A percentile compares a stretch with the other conserved stretches of the same genome.
Evolutionary conservation across 2,888 invertebrate genomes (phyloP).

Genomic region (Meta bourneti): DNA sequence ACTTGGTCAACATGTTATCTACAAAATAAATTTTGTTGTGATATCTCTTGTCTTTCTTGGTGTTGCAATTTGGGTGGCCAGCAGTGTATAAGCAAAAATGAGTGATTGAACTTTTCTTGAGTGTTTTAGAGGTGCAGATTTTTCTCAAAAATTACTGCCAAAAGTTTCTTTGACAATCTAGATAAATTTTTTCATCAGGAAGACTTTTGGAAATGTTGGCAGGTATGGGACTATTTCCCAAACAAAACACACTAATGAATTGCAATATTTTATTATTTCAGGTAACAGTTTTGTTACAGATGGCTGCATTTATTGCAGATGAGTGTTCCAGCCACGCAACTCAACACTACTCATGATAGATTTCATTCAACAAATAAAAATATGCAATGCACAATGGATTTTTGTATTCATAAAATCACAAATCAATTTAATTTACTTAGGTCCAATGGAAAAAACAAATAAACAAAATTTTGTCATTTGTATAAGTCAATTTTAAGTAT

Average conservation of each 20-base stretch:
- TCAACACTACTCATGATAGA: slow-evolving; percentile 72
- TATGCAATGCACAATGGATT: slow-evolving; percentile 20
- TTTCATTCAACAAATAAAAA: slow-evolving; percentile 66
- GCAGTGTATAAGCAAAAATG: too few species aligned
- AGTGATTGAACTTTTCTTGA: too few species aligned
- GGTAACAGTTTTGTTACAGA: slow-evolving; percentile 73
- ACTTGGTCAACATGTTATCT: too few species aligned
- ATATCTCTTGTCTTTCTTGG: too few species aligned
- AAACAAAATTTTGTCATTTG: neutral
- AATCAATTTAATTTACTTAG: neutral
- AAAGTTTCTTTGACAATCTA: too few species aligned
- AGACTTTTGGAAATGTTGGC: neutral
- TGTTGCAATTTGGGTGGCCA: too few species aligned
- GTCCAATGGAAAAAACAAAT: slow-evolving; percentile 34
- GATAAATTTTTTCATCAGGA: neutral
- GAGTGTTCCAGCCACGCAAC: slow-evolving; percentile 70
- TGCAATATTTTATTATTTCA: slow-evolving; percentile 76
- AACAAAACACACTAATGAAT: slow-evolving; percentile 50
- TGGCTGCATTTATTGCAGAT: slow-evolving; percentile 76
- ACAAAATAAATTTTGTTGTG: too few species aligned
- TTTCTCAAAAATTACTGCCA: too few species aligned
- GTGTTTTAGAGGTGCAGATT: too few species aligned
- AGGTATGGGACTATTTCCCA: neutral
- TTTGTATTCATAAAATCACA: slow-evolving; percentile 26
- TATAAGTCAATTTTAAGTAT: slow-evolving; percentile 42